Conservation (phyloP, 2,113 vertebrate species). For the Trachemys scripta region DNA sequence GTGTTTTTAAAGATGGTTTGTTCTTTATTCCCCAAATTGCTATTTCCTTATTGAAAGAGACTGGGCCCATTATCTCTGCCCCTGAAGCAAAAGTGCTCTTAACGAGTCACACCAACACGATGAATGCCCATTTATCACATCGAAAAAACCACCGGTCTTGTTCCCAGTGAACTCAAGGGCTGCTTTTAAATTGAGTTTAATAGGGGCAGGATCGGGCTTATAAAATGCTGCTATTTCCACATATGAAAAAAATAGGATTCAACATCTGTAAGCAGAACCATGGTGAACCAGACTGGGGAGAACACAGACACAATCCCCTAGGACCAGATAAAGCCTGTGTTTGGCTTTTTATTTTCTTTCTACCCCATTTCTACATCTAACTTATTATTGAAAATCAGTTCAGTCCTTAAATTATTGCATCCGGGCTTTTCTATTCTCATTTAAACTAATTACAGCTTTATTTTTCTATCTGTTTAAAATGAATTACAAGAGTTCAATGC, state of each 20-base stretch:
- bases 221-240: background rate
- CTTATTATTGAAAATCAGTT: background rate
- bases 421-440: background rate
- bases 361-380: constrained; percentile 1
- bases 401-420: constrained; percentile 22
- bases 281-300: accelerated
- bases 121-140: background rate
- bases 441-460: background rate
- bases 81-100: background rate
- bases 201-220: background rate
- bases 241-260: background rate
- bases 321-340: accelerated
- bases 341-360: background rate
- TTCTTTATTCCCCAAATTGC: no score
- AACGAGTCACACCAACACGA: background rate
- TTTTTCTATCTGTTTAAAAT: background rate
- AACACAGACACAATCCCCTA: accelerated
- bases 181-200: background rate
- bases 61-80: background rate
- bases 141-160: background rate
- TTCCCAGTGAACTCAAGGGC: constrained; percentile 10
- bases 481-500: background rate
- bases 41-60: background rate
- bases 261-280: background rate
- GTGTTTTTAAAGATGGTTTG: background rate